A percentile compares a stretch with the other conserved stretches of the same genome.
Conservation (phyloP, 2,888 invertebrate species). For the Mesochorus sp. region DNA sequence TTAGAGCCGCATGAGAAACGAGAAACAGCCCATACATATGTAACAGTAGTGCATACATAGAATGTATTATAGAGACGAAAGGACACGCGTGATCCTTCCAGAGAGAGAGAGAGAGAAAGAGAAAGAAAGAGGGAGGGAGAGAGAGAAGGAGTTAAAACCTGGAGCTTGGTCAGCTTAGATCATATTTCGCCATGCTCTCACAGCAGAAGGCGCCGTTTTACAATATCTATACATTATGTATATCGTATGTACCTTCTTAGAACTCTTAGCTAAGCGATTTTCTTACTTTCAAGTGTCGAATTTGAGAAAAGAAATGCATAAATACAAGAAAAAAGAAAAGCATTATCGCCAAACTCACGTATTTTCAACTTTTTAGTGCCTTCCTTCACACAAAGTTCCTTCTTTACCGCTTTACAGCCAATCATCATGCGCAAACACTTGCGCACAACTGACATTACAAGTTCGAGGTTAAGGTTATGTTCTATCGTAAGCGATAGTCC, state of each 20-base stretch:
- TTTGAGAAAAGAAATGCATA: not conserved
- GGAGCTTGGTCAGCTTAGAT: slow-evolving; percentile 62
- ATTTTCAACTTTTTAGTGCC: too few relatives aligned
- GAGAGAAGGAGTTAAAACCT: slow-evolving; percentile 10
- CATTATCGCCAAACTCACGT: too few relatives aligned
- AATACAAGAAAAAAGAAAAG: not conserved
- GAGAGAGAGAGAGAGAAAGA: slow-evolving; percentile 14
- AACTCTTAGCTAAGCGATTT: slow-evolving; percentile 29
- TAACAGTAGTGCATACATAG: slow-evolving; percentile 27
- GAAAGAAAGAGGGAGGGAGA: slow-evolving; percentile 3
- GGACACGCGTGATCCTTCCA: slow-evolving; percentile 48
- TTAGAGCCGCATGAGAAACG: slow-evolving; percentile 20
- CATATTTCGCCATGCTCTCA: slow-evolving; percentile 66
- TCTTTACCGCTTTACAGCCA: too few relatives aligned
- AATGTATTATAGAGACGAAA: slow-evolving; percentile 23
- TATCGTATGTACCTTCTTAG: slow-evolving; percentile 27
- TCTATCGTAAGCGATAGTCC: too few relatives aligned
- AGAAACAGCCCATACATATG: slow-evolving; percentile 41
- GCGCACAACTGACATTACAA: too few relatives aligned
- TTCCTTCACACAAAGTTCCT: too few relatives aligned
- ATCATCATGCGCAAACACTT: too few relatives aligned
- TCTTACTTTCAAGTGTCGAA: slow-evolving; percentile 13
- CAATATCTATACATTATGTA: slow-evolving; percentile 29
- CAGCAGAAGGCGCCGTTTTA: slow-evolving; percentile 44
- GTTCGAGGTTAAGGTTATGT: too few relatives aligned